Evolutionary conservation across 2,797 vertebrate genomes (phyloP).

Genomic region (Galago senegalensis): DNA sequence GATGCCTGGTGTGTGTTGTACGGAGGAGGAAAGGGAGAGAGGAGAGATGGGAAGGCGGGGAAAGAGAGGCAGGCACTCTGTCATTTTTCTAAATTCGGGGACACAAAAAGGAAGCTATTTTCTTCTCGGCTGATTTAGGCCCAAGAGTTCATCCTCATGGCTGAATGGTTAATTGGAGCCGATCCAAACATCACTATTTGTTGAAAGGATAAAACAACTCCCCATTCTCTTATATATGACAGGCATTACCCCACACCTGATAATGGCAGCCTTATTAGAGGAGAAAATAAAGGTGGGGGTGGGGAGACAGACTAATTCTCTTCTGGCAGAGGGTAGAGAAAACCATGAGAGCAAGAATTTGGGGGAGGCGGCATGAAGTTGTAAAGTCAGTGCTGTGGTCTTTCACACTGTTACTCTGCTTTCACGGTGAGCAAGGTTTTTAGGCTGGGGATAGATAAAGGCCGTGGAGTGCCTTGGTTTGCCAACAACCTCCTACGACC

Average conservation of each 20-base stretch:
- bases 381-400: background rate
- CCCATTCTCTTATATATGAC: background rate
- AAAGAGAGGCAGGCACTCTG: background rate
- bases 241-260: background rate
- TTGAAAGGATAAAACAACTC: conserved; percentile 56
- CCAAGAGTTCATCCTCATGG: background rate
- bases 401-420: background rate
- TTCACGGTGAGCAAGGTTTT: background rate
- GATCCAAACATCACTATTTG: conserved; percentile 50
- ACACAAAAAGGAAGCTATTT: background rate
- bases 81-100: background rate
- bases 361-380: background rate
- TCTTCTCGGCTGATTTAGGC: background rate
- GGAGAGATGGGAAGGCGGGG: background rate
- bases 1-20: rapidly evolving
- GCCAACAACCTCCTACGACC: background rate
- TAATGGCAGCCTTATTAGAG: conserved; percentile 52
- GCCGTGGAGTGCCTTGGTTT: background rate
- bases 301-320: background rate
- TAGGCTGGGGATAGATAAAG: background rate
- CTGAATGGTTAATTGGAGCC: conserved; percentile 43
- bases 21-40: background rate
- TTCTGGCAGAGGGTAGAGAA: background rate
- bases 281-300: conserved; percentile 25
- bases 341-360: background rate